Percentiles rank a stretch among this genome's conserved stretches.
These are phyloP conservation scores for Dendrolimus pini DNA, from an alignment of 2,888 invertebrate genomes.

Conservation along the genomic window DNA sequence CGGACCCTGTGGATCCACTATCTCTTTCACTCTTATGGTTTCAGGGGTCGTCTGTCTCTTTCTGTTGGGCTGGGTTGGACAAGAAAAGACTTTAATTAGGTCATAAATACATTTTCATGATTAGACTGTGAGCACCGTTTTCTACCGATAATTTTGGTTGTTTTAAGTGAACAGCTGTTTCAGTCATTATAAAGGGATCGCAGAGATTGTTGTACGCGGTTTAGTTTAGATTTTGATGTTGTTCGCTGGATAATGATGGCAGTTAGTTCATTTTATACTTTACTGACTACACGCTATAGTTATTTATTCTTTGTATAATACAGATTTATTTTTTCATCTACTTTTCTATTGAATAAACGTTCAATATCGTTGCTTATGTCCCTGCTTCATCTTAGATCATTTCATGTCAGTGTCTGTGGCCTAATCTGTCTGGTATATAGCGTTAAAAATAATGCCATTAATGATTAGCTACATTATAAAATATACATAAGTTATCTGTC, in stretches of 20 bases:
- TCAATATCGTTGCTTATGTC: no score
- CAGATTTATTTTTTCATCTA: no score
- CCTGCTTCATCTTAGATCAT: no score
- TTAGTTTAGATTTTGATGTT: background rate
- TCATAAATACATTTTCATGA: constrained; percentile 76
- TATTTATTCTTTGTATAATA: no score
- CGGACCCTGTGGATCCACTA: constrained; percentile 41
- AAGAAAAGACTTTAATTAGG: constrained; percentile 73
- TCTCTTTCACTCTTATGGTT: constrained; percentile 36
- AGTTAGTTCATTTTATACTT: background rate
- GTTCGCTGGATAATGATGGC: background rate
- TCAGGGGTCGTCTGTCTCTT: constrained; percentile 25
- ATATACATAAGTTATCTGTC: no score
- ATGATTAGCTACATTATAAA: no score
- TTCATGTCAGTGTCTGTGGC: no score
- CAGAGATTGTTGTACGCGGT: constrained; percentile 8
- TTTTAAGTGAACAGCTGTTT: constrained; percentile 44
- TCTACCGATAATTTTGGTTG: constrained; percentile 31
- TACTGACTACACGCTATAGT: no score
- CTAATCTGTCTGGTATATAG: no score
- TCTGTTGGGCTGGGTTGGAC: constrained; percentile 38
- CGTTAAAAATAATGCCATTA: no score
- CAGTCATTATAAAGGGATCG: constrained; percentile 31
- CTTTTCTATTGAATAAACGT: no score
- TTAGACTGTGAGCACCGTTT: constrained; percentile 47